A percentile compares a stretch with the other conserved stretches of the same genome.
phyloP scores from a whole-genome alignment of 2,797 vertebrate species.

The Lagocephalus sceleratus region DNA sequence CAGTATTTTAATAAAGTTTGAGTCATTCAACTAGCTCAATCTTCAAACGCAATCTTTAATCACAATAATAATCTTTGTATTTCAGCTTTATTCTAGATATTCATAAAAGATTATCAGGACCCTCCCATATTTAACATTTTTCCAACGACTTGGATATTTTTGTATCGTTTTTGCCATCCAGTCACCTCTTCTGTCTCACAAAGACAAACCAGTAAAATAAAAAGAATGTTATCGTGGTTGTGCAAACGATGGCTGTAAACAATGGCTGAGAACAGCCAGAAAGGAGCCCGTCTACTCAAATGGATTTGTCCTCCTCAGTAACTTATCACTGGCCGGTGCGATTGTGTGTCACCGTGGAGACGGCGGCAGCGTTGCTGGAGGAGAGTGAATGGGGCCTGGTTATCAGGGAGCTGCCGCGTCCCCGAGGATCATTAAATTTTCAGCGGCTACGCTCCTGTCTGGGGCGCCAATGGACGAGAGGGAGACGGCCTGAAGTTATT shows the following conservation, averaged over 20 bases:
- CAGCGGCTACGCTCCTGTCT: slow-evolving; percentile 59
- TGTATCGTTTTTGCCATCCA: slow-evolving; percentile 10
- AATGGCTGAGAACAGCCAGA: slow-evolving; percentile 42
- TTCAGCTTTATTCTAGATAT: too few relatives aligned
- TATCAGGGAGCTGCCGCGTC: slow-evolving; percentile 72
- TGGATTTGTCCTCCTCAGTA: slow-evolving; percentile 75
- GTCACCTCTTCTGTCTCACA: slow-evolving; percentile 30
- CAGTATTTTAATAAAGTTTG: too few relatives aligned
- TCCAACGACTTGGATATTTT: too few relatives aligned
- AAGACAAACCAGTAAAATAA: slow-evolving; percentile 48
- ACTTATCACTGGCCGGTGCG: slow-evolving; percentile 66
- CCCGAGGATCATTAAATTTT: slow-evolving; percentile 77
- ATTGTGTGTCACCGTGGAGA: slow-evolving; percentile 64
- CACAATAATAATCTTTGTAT: too few relatives aligned
- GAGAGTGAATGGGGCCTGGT: slow-evolving; percentile 65
- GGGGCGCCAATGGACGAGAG: slow-evolving; percentile 46
- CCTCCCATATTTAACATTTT: too few relatives aligned
- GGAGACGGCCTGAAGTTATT: slow-evolving; percentile 8
- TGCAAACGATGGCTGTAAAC: slow-evolving; percentile 53
- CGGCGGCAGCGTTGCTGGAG: slow-evolving; percentile 44
- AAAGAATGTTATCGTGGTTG: slow-evolving; percentile 60
- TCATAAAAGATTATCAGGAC: too few relatives aligned
- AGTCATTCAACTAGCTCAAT: too few relatives aligned
- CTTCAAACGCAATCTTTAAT: too few relatives aligned
- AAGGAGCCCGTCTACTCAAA: slow-evolving; percentile 58